Conservation (phyloP, 2,113 vertebrate species). For the Lampris incognitus region DNA sequence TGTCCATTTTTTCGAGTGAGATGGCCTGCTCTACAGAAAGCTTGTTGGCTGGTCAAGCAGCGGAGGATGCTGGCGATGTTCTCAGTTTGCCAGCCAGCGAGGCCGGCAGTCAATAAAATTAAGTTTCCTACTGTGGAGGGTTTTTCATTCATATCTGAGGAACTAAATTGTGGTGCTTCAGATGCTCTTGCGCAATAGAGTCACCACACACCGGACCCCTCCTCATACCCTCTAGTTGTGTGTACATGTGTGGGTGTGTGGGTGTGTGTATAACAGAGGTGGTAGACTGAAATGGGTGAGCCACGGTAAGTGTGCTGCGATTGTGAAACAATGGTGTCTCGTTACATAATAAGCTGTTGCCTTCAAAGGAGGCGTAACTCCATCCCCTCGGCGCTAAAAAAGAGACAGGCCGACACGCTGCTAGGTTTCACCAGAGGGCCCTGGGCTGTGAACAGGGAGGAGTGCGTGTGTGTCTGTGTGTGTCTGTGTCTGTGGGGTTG, state of each 20-base stretch:
- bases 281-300: constrained; percentile 61
- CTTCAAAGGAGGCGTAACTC: constrained; percentile 79
- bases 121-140: constrained; percentile 22
- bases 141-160: constrained; percentile 42
- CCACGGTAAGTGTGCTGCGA: constrained; percentile 80
- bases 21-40: not conserved
- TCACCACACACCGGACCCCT: not conserved
- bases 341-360: constrained; percentile 84
- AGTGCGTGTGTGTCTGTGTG: too few relatives aligned
- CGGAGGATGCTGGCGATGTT: constrained; percentile 32
- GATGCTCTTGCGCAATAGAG: not conserved
- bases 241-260: constrained; percentile 2
- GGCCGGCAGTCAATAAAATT: constrained; percentile 15
- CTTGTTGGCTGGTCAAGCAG: constrained; percentile 10
- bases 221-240: constrained; percentile 6
- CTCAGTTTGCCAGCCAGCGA: constrained; percentile 26
- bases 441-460: constrained; percentile 54
- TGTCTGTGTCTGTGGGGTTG: not conserved
- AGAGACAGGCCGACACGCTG: constrained; percentile 62
- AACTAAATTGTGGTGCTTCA: not conserved
- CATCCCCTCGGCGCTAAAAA: constrained; percentile 66
- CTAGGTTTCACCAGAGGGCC: constrained; percentile 76
- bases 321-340: constrained; percentile 83
- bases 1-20: constrained; percentile 43
- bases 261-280: constrained; percentile 21